phyloP scores from a whole-genome alignment of 1,140 invertebrate species.

The Chymomyza costata region DNA sequence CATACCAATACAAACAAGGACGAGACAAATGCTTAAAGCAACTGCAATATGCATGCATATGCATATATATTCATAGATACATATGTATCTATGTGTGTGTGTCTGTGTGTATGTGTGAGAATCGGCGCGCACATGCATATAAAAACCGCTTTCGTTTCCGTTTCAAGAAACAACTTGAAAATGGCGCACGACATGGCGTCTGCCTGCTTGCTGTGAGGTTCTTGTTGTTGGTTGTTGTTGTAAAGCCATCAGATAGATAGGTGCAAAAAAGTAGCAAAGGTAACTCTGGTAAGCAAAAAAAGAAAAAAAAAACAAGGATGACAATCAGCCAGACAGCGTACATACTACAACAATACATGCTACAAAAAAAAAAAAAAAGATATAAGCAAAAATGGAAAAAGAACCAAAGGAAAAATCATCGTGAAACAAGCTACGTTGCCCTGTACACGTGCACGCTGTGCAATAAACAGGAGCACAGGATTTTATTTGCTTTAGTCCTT shows the following conservation, averaged over 20 bases:
- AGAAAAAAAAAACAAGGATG: constrained; percentile 27
- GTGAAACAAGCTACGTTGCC: neutral
- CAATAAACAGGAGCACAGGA: constrained; percentile 60
- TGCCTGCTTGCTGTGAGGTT: constrained; percentile 4
- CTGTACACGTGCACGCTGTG: constrained; percentile 30
- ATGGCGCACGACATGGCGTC: constrained; percentile 59
- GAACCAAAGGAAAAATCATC: neutral
- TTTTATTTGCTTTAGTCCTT: constrained; percentile 56
- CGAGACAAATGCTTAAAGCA: constrained; percentile 32
- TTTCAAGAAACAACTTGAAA: constrained; percentile 65
- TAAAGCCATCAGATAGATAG: constrained; percentile 56
- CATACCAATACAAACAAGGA: constrained; percentile 10
- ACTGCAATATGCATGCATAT: constrained; percentile 19
- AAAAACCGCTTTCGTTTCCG: constrained; percentile 70
- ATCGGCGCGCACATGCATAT: constrained; percentile 51
- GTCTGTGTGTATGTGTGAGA: neutral
- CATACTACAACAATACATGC: constrained; percentile 26
- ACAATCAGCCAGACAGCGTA: constrained; percentile 57
- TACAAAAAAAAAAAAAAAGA: constrained; percentile 20
- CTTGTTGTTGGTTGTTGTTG: constrained; percentile 15
- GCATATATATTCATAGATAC: constrained; percentile 7
- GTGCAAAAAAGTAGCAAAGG: constrained; percentile 60
- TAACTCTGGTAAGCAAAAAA: constrained; percentile 26
- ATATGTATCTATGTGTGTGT: constrained; percentile 27
- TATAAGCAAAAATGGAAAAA: constrained; percentile 8